phyloP scores from a whole-genome alignment of 2,113 vertebrate genomes.

The Nothoprocta pentlandii region DNA sequence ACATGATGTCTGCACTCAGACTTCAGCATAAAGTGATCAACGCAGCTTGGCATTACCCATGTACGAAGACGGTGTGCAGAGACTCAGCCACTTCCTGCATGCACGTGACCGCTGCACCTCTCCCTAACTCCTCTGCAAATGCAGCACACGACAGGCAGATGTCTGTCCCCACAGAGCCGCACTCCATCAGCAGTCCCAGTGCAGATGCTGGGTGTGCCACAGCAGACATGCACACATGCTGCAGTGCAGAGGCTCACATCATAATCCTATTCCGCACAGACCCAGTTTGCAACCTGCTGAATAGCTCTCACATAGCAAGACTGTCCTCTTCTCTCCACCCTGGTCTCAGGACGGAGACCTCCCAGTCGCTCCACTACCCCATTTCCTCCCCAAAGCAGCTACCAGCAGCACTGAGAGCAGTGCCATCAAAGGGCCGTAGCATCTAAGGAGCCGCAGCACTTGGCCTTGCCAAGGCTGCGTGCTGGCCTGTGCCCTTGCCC shows the following conservation, averaged over 20 bases:
- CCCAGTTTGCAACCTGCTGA: background rate
- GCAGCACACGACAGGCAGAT: fast-evolving
- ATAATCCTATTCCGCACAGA: background rate
- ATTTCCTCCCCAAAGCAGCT: background rate
- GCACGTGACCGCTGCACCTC: fast-evolving
- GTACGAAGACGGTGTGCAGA: fast-evolving
- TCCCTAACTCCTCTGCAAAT: background rate
- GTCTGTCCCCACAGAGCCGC: fast-evolving
- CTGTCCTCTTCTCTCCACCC: background rate
- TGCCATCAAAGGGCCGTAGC: fast-evolving
- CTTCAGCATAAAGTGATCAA: background rate
- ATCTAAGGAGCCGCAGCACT: background rate
- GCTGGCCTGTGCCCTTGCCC: background rate
- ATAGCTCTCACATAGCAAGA: background rate
- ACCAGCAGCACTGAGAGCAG: background rate
- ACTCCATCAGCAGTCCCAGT: fast-evolving
- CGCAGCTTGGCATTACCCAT: fast-evolving
- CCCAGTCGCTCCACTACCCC: background rate
- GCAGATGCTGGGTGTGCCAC: background rate
- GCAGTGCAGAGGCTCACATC: background rate
- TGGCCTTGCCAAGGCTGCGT: background rate
- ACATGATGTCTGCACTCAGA: background rate
- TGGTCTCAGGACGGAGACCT: too few relatives aligned
- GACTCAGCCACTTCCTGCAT: background rate
- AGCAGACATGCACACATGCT: background rate